These are phyloP conservation scores for Calidris pugnax DNA, from an alignment of 2,113 vertebrate genomes.

Conservation along the genomic window DNA sequence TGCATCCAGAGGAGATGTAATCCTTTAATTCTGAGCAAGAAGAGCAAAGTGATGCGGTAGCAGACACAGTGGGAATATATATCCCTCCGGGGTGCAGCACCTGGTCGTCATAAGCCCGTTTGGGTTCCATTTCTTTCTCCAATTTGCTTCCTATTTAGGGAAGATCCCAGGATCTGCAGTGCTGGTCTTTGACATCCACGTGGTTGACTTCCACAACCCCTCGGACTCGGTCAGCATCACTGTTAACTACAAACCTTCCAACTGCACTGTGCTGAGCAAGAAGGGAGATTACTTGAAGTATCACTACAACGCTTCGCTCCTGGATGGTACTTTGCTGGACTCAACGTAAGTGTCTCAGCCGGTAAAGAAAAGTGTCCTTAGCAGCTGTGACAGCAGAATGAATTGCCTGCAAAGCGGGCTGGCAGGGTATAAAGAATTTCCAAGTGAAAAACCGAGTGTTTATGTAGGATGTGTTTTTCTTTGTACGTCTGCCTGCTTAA, in stretches of 20 bases:
- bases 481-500: neutral
- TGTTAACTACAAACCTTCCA: conserved; percentile 80
- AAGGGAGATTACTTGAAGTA: conserved; percentile 97
- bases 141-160: conserved; percentile 69
- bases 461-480: neutral
- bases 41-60: neutral
- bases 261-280: conserved; percentile 84
- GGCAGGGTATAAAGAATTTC: neutral
- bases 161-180: conserved; percentile 97
- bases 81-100: neutral
- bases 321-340: conserved; percentile 92
- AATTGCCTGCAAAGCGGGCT: neutral
- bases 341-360: conserved; percentile 86
- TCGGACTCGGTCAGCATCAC: conserved; percentile 82
- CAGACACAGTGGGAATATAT: neutral
- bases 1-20: neutral
- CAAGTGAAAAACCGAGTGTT: neutral
- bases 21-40: neutral
- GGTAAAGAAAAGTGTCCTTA: neutral
- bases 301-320: conserved; percentile 93
- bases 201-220: conserved; percentile 98
- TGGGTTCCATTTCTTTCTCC: neutral
- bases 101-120: neutral
- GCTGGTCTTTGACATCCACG: conserved; percentile 90
- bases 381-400: neutral